Base-by-base conservation (phyloP, 2,113 vertebrate genomes). In the Pteropus alecto region DNA sequence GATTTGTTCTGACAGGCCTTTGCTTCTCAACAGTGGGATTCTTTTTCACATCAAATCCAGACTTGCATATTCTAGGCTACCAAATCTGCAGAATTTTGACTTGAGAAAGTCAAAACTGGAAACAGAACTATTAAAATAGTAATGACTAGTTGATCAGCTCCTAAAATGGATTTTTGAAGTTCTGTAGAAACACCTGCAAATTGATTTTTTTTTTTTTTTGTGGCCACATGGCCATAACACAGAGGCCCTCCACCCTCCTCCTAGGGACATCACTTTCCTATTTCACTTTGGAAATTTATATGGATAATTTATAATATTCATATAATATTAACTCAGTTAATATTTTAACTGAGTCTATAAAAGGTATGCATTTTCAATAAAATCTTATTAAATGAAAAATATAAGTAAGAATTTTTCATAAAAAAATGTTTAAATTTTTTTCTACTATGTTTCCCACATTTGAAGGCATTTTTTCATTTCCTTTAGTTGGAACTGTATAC, bases 1-100 rank as follows among this genome's bases (percentile, higher is more conserved):
- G 3, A n/a, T 26, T 88, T 95, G 90, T 90, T 76, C 83, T 61
- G 92, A 95, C 95, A 97, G 67, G 94, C 35, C 54, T 90, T 92
- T 48, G 10, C 68, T 43, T 26, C n/a, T 24, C 35, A 97, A 68
- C 92, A 97, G 96, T 88, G 30, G 83, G 97, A 56, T 77, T 86
- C 90, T 87, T 96, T 70, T 22, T 94, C 94, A 82, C 74, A 85
- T 88, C 30, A 58, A 22, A 30, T 18, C 54, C 35, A 24, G 73
- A 90, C 84, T 38, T 33, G 48, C 2, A 41, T 33, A 30, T 93
- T 87, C 92, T 58, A 46, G 70, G 84, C 70, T 88, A 82, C 7
- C 61, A 41, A 56, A 93, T 65, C 79, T 93, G 41, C 65, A 88
- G 54, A 97, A 63, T 48, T 70, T 81, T 8, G 16, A 73, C 71